Percentiles rank a stretch among this genome's conserved stretches.
These are phyloP conservation scores for Cyrtonyx montezumae DNA, from an alignment of 2,113 vertebrate genomes.

Conservation along the genomic window DNA sequence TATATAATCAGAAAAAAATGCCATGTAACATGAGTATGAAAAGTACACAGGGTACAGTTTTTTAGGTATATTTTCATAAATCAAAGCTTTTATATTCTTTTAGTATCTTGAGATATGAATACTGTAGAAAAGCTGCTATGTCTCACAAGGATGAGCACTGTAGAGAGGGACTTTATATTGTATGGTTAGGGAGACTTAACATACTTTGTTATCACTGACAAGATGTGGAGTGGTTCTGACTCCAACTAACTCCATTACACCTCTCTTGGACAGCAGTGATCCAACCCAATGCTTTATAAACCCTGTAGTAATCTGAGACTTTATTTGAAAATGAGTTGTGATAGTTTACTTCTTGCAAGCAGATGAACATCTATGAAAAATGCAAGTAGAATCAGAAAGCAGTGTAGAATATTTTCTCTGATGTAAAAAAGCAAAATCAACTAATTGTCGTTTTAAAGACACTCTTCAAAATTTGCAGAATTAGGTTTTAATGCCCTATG, in stretches of 20 bases:
- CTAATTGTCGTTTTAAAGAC: constrained; percentile 8
- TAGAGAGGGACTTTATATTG: background rate
- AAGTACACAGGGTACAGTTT: background rate
- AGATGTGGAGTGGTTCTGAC: background rate
- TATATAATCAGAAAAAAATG: background rate
- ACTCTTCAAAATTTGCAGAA: background rate
- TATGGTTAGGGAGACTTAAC: background rate
- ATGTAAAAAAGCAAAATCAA: background rate
- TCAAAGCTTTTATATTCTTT: fast-evolving
- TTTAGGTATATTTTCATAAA: background rate
- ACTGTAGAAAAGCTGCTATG: background rate
- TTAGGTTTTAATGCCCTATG: background rate
- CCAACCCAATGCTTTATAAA: background rate
- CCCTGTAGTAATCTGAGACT: background rate
- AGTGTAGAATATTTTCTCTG: background rate
- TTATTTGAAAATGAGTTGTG: background rate
- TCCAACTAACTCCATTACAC: background rate
- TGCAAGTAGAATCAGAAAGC: background rate
- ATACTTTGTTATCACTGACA: background rate
- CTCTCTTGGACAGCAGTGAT: background rate
- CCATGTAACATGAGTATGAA: background rate
- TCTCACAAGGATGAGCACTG: background rate
- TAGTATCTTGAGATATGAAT: background rate
- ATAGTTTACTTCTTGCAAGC: background rate
- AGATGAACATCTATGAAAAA: background rate